Percentiles rank a stretch among this genome's conserved stretches.
Conservation (phyloP, 2,113 vertebrate species). For the Garra rufa region DNA sequence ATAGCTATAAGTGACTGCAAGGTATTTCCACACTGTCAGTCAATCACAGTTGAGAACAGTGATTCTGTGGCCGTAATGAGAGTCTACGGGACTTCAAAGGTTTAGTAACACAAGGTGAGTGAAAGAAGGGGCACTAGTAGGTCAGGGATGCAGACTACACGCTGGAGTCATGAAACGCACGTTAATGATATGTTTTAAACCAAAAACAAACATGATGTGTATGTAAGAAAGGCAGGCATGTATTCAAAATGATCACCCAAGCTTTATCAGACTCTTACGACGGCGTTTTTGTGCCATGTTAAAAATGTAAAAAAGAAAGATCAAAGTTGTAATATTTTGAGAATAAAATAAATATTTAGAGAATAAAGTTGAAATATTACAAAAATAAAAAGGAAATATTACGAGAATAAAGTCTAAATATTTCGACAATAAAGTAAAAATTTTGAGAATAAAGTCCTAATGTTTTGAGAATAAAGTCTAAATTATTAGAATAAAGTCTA, state of each 20-base stretch:
- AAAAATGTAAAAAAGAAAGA: too few species aligned
- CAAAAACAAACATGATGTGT: neutral
- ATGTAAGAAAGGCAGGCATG: neutral
- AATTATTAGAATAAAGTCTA: too few species aligned
- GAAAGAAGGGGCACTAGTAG: constrained; percentile 23
- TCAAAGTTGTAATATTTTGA: too few species aligned
- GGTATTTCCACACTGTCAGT: constrained; percentile 49
- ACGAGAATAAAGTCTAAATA: too few species aligned
- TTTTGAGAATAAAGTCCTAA: too few species aligned
- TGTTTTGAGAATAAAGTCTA: too few species aligned
- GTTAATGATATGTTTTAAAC: constrained; percentile 15
- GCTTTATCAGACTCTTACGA: neutral
- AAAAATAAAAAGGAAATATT: too few species aligned
- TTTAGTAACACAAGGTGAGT: constrained; percentile 47
- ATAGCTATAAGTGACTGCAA: constrained; percentile 36
- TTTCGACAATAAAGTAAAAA: too few species aligned
- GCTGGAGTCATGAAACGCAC: neutral
- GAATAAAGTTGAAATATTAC: too few species aligned
- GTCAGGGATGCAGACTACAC: neutral
- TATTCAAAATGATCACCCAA: neutral
- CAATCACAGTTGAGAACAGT: constrained; percentile 31
- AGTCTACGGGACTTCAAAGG: constrained; percentile 34
- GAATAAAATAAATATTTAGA: too few species aligned
- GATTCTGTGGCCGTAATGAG: constrained; percentile 44
- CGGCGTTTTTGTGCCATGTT: too few species aligned